A percentile compares a stretch with the other conserved stretches of the same genome.
These are phyloP conservation scores for Drosophila conformis DNA, from an alignment of 2,888 invertebrate species.

Conservation along the genomic window DNA sequence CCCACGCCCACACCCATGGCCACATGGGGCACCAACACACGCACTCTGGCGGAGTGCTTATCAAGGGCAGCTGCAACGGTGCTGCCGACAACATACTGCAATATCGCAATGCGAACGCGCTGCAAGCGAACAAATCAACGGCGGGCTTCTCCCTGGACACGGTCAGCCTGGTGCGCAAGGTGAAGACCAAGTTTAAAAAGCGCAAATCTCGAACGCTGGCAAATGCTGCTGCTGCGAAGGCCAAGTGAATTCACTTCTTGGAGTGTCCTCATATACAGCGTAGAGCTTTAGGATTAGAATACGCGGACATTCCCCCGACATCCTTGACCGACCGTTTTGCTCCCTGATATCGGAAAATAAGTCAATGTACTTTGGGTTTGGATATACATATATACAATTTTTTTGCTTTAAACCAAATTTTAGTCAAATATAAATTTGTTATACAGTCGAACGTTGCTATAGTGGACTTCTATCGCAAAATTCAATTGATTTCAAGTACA, in stretches of 20 bases:
- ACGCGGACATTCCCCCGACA: conserved; percentile 28
- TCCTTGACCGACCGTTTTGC: conserved; percentile 11
- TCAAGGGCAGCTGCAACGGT: conserved; percentile 23
- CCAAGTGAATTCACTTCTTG: conserved; percentile 19
- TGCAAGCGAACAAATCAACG: conserved; percentile 18
- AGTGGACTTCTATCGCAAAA: not conserved
- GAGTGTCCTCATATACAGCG: not conserved
- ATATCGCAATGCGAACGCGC: conserved; percentile 19
- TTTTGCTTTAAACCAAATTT: conserved; percentile 49
- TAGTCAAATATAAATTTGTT: conserved; percentile 46
- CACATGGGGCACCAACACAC: conserved; percentile 27
- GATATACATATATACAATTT: not conserved
- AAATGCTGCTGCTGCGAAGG: conserved; percentile 21
- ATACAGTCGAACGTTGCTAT: conserved; percentile 11
- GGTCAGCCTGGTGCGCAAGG: conserved; percentile 84
- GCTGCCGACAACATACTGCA: conserved; percentile 32
- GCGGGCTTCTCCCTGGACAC: conserved; percentile 85
- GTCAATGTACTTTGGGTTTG: conserved; percentile 24
- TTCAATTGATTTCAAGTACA: not conserved
- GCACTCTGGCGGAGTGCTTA: conserved; percentile 37
- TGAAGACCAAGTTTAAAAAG: conserved; percentile 82
- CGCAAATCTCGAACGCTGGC: conserved; percentile 58
- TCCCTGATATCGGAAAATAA: conserved; percentile 1
- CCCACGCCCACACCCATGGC: conserved; percentile 7
- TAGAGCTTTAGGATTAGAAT: not conserved